These are phyloP conservation scores for Stomatorhinus walkeri DNA, from an alignment of 2,797 vertebrate genomes.

Conservation along the genomic window DNA sequence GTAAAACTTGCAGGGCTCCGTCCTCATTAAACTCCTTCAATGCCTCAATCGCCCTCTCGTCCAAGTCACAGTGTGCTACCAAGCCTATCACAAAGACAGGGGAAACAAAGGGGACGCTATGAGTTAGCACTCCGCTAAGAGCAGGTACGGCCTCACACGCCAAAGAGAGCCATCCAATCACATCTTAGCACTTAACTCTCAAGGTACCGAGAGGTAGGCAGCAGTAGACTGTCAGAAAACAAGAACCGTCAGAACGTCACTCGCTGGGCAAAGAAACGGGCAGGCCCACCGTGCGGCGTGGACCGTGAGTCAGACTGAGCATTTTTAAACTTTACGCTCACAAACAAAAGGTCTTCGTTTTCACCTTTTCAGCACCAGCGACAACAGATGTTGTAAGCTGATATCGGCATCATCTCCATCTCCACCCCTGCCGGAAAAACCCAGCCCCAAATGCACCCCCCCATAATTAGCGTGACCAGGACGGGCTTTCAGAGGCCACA, in stretches of 20 bases:
- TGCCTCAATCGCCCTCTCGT: constrained; percentile 93
- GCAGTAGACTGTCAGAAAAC: not conserved
- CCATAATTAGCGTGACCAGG: constrained; percentile 26
- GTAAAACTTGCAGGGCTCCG: constrained; percentile 87
- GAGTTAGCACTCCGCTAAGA: not conserved
- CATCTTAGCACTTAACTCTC: constrained; percentile 15
- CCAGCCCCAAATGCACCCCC: not conserved
- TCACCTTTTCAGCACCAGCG: not conserved
- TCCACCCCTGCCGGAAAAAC: not conserved
- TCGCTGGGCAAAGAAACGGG: not conserved
- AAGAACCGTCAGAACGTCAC: not conserved
- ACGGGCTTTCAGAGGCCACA: constrained; percentile 29
- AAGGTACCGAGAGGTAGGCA: not conserved
- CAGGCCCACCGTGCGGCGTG: not conserved
- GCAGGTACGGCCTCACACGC: not conserved
- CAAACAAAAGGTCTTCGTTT: not conserved
- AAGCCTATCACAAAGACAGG: constrained; percentile 60
- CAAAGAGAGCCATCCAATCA: constrained; percentile 27
- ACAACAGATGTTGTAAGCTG: constrained; percentile 26
- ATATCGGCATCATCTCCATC: not conserved
- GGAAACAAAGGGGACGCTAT: not conserved
- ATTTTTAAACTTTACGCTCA: not conserved
- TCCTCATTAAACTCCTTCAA: constrained; percentile 98
- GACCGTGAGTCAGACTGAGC: not conserved
- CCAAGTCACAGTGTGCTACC: constrained; percentile 93